Base-by-base conservation (phyloP, 2,888 invertebrate species). In the Gnatocerus cornutus region DNA sequence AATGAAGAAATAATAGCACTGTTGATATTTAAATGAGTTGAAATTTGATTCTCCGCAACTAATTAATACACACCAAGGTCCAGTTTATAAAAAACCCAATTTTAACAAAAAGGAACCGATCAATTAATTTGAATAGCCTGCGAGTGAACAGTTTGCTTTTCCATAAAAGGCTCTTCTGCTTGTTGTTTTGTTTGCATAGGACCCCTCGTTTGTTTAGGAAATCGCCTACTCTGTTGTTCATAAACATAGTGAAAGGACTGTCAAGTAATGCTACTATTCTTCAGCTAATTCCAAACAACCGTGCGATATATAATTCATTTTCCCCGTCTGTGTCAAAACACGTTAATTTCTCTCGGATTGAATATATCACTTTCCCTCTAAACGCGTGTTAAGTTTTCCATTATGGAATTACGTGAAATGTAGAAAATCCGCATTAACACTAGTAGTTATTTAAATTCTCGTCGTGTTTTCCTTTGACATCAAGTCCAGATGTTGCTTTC, bases 401-500 rank as follows among this genome's bases (percentile, higher is more conserved):
- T n/a, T 7, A 33, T 33, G 33, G 7, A n/a, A 33, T n/a, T 2
- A 33, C 33, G 33, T 7, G 9, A 7, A 33, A n/a, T 14, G 46
- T 45, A 55, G 48, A 66, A 69, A 66, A 66, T 69, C 62, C 55
- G 45, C 68, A 63, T 68, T 68, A 71, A 63, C 66, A 58, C 67
- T 63, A 61, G 21, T 21, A 21, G 66, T 72, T 73, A 72, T 73
- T 73, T 70, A 73, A 73, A 72, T 73, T 73, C 58, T 61, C 68
- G 21, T 46, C 48, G 69, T 70, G 33, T 73, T 74, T 77, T 73
- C 74, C 80, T 81, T 82, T 79, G 82, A 80, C 77, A 82, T 82
- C 82, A 81, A 78, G 76, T 77, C 79, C 82, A 82, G 82, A 82
- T 80, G 82, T 78, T 78, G 79, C 78, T 76, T 79, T 78, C 78